Conservation (phyloP, 1,140 invertebrate genomes). For the Lasioglossum baleicum region DNA sequence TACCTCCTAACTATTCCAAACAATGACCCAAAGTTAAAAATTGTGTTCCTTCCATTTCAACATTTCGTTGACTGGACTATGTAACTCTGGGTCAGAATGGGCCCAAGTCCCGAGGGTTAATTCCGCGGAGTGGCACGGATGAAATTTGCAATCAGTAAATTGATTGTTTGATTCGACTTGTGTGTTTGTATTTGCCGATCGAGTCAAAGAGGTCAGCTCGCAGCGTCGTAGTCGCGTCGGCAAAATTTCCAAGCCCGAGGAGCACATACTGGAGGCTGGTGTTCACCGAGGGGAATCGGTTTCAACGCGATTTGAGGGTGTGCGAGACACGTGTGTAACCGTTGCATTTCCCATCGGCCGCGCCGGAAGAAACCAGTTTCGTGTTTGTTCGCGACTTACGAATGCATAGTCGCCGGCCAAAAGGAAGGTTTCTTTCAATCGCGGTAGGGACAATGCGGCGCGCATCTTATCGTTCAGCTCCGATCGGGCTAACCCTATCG, state of each 20-base stretch:
- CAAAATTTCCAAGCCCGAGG: neutral
- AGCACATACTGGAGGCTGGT: neutral
- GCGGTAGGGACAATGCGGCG: slow-evolving; percentile 4
- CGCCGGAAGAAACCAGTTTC: neutral
- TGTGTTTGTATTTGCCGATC: neutral
- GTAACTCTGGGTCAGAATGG: too few relatives aligned
- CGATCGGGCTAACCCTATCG: slow-evolving; percentile 15
- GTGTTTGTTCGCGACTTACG: neutral
- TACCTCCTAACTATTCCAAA: too few relatives aligned
- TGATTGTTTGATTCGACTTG: neutral
- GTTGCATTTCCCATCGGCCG: neutral
- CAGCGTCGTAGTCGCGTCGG: neutral
- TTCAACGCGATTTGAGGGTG: neutral
- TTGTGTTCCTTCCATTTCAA: too few relatives aligned
- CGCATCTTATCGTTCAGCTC: slow-evolving; percentile 23
- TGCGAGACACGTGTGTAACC: neutral
- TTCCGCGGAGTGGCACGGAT: too few relatives aligned
- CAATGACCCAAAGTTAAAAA: too few relatives aligned
- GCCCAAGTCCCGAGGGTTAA: too few relatives aligned
- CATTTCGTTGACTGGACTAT: too few relatives aligned
- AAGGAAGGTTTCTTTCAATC: slow-evolving; percentile 21
- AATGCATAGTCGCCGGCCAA: neutral
- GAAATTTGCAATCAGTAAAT: too few relatives aligned
- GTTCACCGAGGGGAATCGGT: neutral
- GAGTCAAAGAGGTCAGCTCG: neutral